Base-by-base conservation (phyloP, 2,888 invertebrate species). In the Platycheirus rosarum region DNA sequence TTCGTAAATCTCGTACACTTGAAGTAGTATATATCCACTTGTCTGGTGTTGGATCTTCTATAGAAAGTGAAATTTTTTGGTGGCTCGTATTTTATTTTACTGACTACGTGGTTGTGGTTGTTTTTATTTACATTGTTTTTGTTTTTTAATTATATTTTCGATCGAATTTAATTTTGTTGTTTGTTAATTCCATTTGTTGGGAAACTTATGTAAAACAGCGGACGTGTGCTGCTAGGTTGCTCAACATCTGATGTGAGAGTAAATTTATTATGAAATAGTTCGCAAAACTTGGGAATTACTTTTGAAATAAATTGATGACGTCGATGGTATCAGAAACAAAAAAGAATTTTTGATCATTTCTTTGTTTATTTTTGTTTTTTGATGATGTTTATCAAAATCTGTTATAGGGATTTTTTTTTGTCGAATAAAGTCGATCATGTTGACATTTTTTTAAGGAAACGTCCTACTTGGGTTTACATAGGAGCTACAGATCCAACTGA, bases 1-100 rank as follows among this genome's bases (percentile, higher is more conserved):
- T 26, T 48, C 7, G 7, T 20, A 9, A 49, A 7, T 13, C 49
- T 14, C 9, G 11, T n/a, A 11, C 23, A 29, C 14, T 2, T 1
- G 1, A 48, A 23, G 20, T 13, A 13, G 48, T 23, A 8, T 32
- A 8, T 32, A 8, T 7, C 1, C 11, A 53, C 0, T 8, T 35
- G 18, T 37, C 7, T 32, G 8, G 29, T n/a, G n/a, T n/a, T n/a
- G n/a, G n/a, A n/a, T n/a, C 29, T 8, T 46, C 23, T 32, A 53
- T 7, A 14, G 55, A 79, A 73, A 79, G 78, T 74, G 78, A 78
- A n/a, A 62, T 53, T 55, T 48, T 23, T 20, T 2, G n/a, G 7
- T 68, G 7, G n/a, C 13, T 44, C 11, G 2, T 66, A n/a, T n/a
- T n/a, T 44, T 14, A 3, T 62, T 53, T n/a, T n/a, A 8, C 6